Percentiles rank a stretch among this genome's conserved stretches.
phyloP scores from a whole-genome alignment of 2,797 vertebrate genomes.

The Halcyon chelicuti region DNA sequence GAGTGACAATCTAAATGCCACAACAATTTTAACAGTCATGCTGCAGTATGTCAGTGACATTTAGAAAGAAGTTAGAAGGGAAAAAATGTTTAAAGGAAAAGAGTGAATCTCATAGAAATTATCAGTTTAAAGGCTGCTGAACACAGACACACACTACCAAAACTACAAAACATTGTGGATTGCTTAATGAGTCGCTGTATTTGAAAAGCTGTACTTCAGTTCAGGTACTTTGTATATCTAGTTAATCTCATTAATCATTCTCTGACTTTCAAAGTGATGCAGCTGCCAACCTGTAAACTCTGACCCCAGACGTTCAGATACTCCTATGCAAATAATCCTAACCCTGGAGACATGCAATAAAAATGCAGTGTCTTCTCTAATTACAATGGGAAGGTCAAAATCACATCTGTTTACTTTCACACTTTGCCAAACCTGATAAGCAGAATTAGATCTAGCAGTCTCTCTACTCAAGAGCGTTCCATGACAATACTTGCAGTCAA shows the following conservation, averaged over 20 bases:
- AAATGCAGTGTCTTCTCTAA: background rate
- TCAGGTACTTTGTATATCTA: background rate
- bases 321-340: background rate
- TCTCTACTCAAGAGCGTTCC: background rate
- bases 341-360: background rate
- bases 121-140: background rate
- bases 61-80: background rate
- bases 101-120: background rate
- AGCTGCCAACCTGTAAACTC: background rate
- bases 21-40: background rate
- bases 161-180: background rate
- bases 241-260: background rate
- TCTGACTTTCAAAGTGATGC: background rate
- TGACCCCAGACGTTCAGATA: background rate
- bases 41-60: background rate
- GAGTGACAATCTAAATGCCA: background rate
- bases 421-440: background rate
- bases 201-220: background rate
- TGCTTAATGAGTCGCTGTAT: background rate
- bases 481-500: background rate
- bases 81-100: background rate
- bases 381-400: slow-evolving; percentile 29
- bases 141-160: fast-evolving
- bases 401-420: slow-evolving; percentile 18
- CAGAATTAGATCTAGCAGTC: background rate